These are phyloP conservation scores for Remorina albescens DNA, from an alignment of 2,797 vertebrate genomes.

Conservation along the genomic window DNA sequence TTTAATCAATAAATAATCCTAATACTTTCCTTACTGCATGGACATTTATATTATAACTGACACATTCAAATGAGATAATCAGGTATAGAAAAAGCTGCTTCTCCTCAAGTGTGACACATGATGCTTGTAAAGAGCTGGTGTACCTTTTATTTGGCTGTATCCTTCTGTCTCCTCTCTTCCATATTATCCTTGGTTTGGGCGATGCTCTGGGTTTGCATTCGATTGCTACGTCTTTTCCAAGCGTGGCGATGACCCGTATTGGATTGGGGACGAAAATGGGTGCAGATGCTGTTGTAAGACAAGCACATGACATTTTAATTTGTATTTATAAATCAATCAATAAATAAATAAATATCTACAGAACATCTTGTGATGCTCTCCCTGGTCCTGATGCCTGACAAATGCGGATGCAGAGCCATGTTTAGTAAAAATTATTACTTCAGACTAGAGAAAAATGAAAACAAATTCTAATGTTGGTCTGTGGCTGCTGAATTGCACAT, in stretches of 20 bases:
- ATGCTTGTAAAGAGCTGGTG: neutral
- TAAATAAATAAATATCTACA: neutral
- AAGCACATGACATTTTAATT: slow-evolving; percentile 20
- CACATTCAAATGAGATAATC: neutral
- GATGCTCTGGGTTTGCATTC: slow-evolving; percentile 94
- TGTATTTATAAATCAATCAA: neutral
- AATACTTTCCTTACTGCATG: slow-evolving; percentile 11
- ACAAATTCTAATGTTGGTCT: neutral
- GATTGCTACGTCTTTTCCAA: slow-evolving; percentile 89
- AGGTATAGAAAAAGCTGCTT: neutral
- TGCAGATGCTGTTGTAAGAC: slow-evolving; percentile 88
- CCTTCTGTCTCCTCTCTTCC: slow-evolving; percentile 90
- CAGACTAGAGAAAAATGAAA: too few relatives aligned
- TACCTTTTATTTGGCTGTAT: slow-evolving; percentile 90
- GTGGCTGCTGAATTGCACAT: neutral
- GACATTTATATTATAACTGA: neutral
- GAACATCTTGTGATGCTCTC: too few relatives aligned
- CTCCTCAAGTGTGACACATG: neutral
- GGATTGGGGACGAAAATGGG: slow-evolving; percentile 89
- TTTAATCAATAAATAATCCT: neutral
- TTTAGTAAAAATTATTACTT: too few relatives aligned
- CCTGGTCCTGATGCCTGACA: too few relatives aligned
- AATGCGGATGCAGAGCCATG: too few relatives aligned
- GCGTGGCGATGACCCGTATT: slow-evolving; percentile 90
- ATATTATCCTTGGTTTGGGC: slow-evolving; percentile 91